These are phyloP conservation scores for Calcarius lapponicus DNA, from an alignment of 2,797 vertebrate genomes.

Conservation along the genomic window DNA sequence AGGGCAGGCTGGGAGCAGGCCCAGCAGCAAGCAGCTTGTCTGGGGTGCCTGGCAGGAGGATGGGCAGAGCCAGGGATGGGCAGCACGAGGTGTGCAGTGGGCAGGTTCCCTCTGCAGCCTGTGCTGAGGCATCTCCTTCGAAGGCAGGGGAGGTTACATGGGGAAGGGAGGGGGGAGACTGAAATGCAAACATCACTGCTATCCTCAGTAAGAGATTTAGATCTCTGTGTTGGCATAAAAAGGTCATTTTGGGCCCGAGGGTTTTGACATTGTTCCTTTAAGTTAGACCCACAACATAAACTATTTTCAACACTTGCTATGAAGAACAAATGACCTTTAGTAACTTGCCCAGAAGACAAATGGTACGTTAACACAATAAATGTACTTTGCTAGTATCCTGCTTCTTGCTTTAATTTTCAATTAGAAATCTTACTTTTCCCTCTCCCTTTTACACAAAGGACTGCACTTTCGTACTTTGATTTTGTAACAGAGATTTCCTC, in stretches of 20 bases:
- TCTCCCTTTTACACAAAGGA: slow-evolving; percentile 3
- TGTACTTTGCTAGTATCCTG: slow-evolving; percentile 58
- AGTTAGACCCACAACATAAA: slow-evolving; percentile 79
- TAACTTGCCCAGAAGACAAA: slow-evolving; percentile 80
- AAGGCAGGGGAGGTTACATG: neutral
- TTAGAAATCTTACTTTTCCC: slow-evolving; percentile 52
- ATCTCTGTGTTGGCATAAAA: slow-evolving; percentile 72
- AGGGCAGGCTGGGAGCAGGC: neutral
- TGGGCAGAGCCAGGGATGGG: neutral
- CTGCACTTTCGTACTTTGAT: neutral
- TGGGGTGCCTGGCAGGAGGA: neutral
- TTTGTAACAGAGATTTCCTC: neutral
- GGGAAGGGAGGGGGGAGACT: slow-evolving; percentile 18
- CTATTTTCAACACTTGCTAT: slow-evolving; percentile 83
- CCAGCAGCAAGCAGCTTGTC: neutral
- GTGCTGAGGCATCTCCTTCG: slow-evolving; percentile 15
- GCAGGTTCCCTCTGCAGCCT: neutral
- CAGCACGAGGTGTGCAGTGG: neutral
- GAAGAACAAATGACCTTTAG: slow-evolving; percentile 83
- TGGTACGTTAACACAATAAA: slow-evolving; percentile 77
- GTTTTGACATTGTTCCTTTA: slow-evolving; percentile 81
- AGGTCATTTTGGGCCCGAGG: slow-evolving; percentile 77
- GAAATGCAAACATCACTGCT: slow-evolving; percentile 63
- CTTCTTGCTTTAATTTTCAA: slow-evolving; percentile 68
- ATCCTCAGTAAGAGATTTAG: slow-evolving; percentile 70